Evolutionary conservation across 92 coral and sea anemone genomes (phyloP), one percentile per base, ranked within the genome.

Genomic region (Phenganax subtilis): DNA sequence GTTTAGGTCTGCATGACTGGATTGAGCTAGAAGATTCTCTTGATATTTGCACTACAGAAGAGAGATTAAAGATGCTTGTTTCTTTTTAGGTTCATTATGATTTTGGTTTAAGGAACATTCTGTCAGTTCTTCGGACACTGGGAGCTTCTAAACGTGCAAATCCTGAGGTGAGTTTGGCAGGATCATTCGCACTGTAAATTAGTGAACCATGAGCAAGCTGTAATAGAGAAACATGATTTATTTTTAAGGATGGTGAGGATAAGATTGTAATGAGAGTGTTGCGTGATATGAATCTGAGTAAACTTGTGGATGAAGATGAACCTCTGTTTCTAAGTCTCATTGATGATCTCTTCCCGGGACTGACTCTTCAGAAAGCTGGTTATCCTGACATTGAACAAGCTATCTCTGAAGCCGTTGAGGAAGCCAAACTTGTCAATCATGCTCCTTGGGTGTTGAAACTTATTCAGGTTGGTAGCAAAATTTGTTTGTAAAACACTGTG

Each of bases 341-440:
- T 64, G 98, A 94, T 56, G 98, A 94, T 86, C 89, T 94, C 89
- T 94, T 94, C 89, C 98, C 98, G 55, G 98, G 98, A 75, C 90
- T 94, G 71, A 94, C 97, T 51, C 92, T 94, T 0, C 96, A 88
- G 79, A 94, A 94, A 85, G 98, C 98, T 30, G 98, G 98, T 0
- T 94, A 94, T 80, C 98, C 98, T 65, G 98, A 94, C 72, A 94
- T 94, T 57, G 98, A 94, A 47, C 97, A 94, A 75, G 98, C 98
- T 56, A 94, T 94, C 29, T 89, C 97, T 55, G 90, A 94, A 17
- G 86, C 90, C 65, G 98, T 94, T 12, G 97, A 94, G 75, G 98
- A 94, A 81, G 98, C 96, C 12, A 94, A 94, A 74, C 98, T 94
- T 75, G 93, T 94, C 51, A 92, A 94, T 75, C 98, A 94, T 81